Evolutionary conservation across 2,888 invertebrate genomes (phyloP).

Genomic region (Oscheius sp.): DNA sequence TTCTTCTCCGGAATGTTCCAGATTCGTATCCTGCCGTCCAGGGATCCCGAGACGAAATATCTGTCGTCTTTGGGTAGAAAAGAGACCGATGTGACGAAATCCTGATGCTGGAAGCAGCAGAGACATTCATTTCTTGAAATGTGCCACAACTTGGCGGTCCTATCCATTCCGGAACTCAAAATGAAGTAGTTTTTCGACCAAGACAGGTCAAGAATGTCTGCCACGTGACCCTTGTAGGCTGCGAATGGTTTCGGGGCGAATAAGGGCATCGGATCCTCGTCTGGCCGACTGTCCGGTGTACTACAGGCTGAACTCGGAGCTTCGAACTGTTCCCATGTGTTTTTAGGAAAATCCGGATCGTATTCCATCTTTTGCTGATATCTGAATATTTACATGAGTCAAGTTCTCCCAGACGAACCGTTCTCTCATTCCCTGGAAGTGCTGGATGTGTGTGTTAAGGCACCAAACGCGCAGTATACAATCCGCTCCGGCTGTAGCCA

Average conservation of each 20-base stretch:
- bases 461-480: slow-evolving; percentile 94
- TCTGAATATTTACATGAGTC: slow-evolving; percentile 27
- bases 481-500: slow-evolving; percentile 98
- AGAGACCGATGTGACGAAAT: slow-evolving; percentile 97
- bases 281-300: slow-evolving; percentile 26
- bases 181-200: slow-evolving; percentile 86
- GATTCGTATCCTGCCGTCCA: slow-evolving; percentile 95
- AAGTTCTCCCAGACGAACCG: slow-evolving; percentile 79
- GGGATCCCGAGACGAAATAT: slow-evolving; percentile 94
- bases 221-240: slow-evolving; percentile 83
- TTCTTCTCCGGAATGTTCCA: slow-evolving; percentile 98
- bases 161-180: slow-evolving; percentile 72
- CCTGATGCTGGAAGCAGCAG: slow-evolving; percentile 98
- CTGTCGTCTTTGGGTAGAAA: slow-evolving; percentile 88
- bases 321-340: slow-evolving; percentile 53
- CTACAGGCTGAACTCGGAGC: slow-evolving; percentile 51
- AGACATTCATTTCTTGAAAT: slow-evolving; percentile 94
- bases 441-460: slow-evolving; percentile 86
- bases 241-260: slow-evolving; percentile 66
- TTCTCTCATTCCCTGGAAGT: slow-evolving; percentile 95
- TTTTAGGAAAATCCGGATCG: slow-evolving; percentile 43
- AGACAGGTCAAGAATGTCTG: slow-evolving; percentile 93
- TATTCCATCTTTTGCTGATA: slow-evolving; percentile 50
- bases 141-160: slow-evolving; percentile 97
- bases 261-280: slow-evolving; percentile 39